phyloP scores from a whole-genome alignment of 1,140 invertebrate species.

The Lepidurus apus region DNA sequence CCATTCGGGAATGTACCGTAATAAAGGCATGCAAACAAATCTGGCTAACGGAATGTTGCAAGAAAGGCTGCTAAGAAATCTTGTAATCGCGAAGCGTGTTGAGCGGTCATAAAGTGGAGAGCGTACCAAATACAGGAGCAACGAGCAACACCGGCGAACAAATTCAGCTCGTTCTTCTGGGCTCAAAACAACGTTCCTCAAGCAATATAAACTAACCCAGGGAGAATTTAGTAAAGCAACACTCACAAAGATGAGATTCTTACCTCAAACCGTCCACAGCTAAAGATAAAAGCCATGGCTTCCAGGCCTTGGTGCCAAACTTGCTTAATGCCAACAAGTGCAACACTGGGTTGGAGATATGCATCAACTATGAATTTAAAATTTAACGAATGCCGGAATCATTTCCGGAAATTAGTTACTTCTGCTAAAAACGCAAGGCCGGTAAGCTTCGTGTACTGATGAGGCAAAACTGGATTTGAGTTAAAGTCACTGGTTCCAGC shows the following conservation, averaged over 20 bases:
- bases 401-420: neutral
- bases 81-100: neutral
- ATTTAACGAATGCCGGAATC: neutral
- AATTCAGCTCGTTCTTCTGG: conserved; percentile 23
- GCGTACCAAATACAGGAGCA: conserved; percentile 24
- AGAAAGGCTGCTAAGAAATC: neutral
- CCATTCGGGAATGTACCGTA: conserved; percentile 27
- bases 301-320: conserved; percentile 5
- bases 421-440: conserved; percentile 18
- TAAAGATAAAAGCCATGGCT: conserved; percentile 6
- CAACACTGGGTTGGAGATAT: conserved; percentile 13
- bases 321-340: conserved; percentile 21
- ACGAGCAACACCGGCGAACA: neutral
- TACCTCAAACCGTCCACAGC: conserved; percentile 24
- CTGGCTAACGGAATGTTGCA: conserved; percentile 18
- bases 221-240: neutral
- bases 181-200: neutral
- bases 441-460: neutral
- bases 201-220: neutral
- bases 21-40: conserved; percentile 10
- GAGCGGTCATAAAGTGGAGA: conserved; percentile 23
- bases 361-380: conserved; percentile 3
- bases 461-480: neutral
- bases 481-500: neutral
- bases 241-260: neutral